phyloP scores from a whole-genome alignment of 2,113 vertebrate species.

The Etia nguti region DNA sequence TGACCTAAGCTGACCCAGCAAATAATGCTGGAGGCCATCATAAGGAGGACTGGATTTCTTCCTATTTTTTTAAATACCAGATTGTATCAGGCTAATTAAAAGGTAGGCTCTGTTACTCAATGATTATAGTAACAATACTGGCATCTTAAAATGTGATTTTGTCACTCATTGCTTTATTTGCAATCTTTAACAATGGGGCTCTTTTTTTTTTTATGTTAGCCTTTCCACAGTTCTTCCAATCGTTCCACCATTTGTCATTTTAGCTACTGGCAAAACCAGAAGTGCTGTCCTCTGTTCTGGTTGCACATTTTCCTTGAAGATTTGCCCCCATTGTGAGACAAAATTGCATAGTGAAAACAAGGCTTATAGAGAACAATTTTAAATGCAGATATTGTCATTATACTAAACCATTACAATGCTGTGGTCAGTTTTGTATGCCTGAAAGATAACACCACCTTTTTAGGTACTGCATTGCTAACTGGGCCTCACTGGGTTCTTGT shows the following conservation, averaged over 20 bases:
- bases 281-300: background rate
- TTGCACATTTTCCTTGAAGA: background rate
- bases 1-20: conserved; percentile 2
- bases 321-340: background rate
- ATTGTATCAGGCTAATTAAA: background rate
- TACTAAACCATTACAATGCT: background rate
- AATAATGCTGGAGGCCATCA: background rate
- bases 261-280: background rate
- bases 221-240: background rate
- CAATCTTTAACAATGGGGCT: background rate
- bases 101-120: background rate
- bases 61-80: background rate
- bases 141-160: background rate
- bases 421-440: background rate
- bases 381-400: background rate
- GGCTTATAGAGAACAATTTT: background rate
- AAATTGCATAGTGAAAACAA: background rate
- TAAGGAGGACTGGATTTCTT: background rate
- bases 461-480: background rate
- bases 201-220: background rate
- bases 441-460: background rate
- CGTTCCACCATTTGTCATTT: background rate
- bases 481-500: background rate
- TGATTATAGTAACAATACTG: background rate
- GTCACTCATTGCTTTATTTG: background rate